Evolutionary conservation across 2,888 invertebrate genomes (phyloP).

Genomic region (Polydrusus tereticollis): DNA sequence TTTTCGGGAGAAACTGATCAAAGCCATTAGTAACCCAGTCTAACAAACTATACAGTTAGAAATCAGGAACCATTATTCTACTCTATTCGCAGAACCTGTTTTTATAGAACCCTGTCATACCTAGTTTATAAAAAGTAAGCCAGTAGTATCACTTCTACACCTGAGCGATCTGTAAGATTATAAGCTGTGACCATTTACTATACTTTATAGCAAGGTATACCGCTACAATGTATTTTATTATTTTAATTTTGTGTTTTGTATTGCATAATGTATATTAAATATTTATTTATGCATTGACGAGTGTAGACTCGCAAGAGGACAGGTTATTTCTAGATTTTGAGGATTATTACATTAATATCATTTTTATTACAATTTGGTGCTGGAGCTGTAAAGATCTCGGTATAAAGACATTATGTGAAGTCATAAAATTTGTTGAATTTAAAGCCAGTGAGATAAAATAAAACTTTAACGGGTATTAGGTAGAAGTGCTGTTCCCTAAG

Average conservation of each 20-base stretch:
- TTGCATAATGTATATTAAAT: neutral
- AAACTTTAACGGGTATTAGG: no score
- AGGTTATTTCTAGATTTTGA: no score
- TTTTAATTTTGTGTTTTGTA: neutral
- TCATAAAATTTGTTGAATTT: no score
- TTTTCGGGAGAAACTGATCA: neutral
- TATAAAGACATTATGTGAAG: no score
- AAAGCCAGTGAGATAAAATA: no score
- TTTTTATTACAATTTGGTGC: no score
- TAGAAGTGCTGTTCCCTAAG: no score
- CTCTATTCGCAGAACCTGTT: slow-evolving; percentile 46
- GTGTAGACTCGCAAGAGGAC: no score
- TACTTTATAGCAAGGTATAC: neutral
- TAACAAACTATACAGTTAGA: slow-evolving; percentile 33
- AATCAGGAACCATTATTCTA: slow-evolving; percentile 45
- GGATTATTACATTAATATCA: no score
- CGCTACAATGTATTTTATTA: neutral
- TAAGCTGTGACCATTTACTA: slow-evolving; percentile 20
- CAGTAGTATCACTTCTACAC: slow-evolving; percentile 44
- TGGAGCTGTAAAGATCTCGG: no score
- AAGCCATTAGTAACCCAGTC: slow-evolving; percentile 28
- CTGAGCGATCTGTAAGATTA: slow-evolving; percentile 30
- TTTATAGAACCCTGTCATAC: slow-evolving; percentile 40
- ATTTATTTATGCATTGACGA: neutral
- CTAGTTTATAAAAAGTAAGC: slow-evolving; percentile 42